Percentiles rank a stretch among this genome's conserved stretches.
These are phyloP conservation scores for Hiodon alosoides DNA, from an alignment of 2,113 vertebrate genomes.

Conservation along the genomic window DNA sequence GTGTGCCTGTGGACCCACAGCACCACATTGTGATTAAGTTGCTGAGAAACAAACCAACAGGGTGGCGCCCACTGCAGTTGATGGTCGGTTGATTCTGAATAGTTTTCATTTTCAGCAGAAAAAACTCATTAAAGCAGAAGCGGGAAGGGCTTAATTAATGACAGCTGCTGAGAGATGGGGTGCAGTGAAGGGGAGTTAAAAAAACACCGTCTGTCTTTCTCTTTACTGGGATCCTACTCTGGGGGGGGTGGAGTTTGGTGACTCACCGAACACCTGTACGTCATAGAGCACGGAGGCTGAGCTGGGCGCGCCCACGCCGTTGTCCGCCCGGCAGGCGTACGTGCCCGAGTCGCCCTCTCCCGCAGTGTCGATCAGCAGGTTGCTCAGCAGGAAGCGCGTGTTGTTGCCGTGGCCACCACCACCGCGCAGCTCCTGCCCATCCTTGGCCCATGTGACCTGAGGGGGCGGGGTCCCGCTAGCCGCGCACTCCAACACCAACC, in stretches of 20 bases:
- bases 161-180: constrained; percentile 57
- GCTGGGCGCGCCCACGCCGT: constrained; percentile 68
- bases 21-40: neutral
- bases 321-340: constrained; percentile 82
- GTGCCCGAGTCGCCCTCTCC: constrained; percentile 85
- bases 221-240: neutral
- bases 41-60: constrained; percentile 24
- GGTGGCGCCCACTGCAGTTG: constrained; percentile 46
- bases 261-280: constrained; percentile 91
- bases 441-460: constrained; percentile 87
- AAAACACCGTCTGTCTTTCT: neutral
- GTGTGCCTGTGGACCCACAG: neutral
- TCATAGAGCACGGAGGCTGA: constrained; percentile 78
- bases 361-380: constrained; percentile 83
- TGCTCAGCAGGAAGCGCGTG: constrained; percentile 88
- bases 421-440: constrained; percentile 63
- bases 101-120: constrained; percentile 43
- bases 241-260: neutral
- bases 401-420: constrained; percentile 69
- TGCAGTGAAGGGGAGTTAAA: neutral
- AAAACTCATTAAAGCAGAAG: constrained; percentile 54
- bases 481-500: constrained; percentile 90
- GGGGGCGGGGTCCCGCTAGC: constrained; percentile 89
- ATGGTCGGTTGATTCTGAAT: constrained; percentile 73
- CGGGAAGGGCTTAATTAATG: constrained; percentile 59